Conservation (phyloP, 2,797 vertebrate genomes). For the Phalanger gymnotis region DNA sequence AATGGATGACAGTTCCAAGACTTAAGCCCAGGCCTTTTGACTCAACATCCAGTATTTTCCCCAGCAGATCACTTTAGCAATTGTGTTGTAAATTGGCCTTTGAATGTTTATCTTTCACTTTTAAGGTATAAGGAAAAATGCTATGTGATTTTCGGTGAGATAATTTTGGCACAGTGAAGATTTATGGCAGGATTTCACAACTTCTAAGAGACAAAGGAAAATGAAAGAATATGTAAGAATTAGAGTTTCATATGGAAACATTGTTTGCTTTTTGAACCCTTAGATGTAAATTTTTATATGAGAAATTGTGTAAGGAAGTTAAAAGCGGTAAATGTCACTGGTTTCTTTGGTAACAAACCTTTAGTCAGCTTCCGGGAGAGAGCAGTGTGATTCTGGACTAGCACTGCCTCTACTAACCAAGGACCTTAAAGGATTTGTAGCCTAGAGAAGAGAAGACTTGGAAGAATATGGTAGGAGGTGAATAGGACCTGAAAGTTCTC, state of each 20-base stretch:
- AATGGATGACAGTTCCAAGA: neutral
- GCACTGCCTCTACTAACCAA: neutral
- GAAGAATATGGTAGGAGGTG: neutral
- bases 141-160: neutral
- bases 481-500: neutral
- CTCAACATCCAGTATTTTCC: neutral
- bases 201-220: neutral
- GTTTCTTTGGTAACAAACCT: neutral
- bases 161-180: neutral
- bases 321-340: neutral
- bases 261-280: neutral
- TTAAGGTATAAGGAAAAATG: neutral
- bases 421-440: neutral
- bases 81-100: neutral
- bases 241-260: neutral
- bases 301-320: neutral
- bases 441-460: neutral
- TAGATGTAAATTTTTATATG: neutral
- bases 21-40: neutral
- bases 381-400: neutral
- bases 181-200: neutral
- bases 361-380: neutral
- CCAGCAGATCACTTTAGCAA: neutral
- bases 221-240: neutral
- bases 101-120: neutral